A percentile compares a stretch with the other conserved stretches of the same genome.
These are phyloP conservation scores for Coluber constrictor DNA, from an alignment of 2,797 vertebrate genomes.

Conservation along the genomic window DNA sequence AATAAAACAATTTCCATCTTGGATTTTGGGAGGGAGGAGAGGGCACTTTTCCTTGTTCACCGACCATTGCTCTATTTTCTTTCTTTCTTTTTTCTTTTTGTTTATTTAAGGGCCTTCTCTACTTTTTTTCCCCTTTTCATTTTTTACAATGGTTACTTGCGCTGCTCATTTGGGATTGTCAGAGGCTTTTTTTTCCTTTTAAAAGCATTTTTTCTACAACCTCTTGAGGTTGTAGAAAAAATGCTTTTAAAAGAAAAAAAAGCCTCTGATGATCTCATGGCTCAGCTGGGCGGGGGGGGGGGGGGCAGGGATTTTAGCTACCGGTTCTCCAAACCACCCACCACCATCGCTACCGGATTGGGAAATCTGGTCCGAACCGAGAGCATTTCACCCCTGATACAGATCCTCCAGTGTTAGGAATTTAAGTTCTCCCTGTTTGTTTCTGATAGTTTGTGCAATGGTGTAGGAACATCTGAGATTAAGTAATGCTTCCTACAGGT, in stretches of 20 bases:
- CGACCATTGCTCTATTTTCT: background rate
- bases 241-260: no score
- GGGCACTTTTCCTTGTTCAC: background rate
- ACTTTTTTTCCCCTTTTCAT: background rate
- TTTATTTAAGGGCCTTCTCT: background rate
- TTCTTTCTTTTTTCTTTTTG: background rate
- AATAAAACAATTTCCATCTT: background rate
- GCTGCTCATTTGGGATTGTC: no score
- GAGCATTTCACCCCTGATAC: background rate
- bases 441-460: background rate
- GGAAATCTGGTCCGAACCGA: no score
- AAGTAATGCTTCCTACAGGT: background rate
- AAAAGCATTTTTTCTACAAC: no score
- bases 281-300: no score
- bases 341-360: no score
- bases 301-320: no score
- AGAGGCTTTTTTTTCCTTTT: no score
- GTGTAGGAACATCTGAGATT: background rate
- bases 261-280: no score
- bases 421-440: background rate
- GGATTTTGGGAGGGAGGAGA: background rate
- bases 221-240: no score
- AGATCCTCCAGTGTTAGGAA: background rate
- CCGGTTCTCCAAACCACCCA: no score
- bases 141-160: background rate